Base-by-base conservation (phyloP, 1,140 invertebrate species). In the Matsumurasca onukii region DNA sequence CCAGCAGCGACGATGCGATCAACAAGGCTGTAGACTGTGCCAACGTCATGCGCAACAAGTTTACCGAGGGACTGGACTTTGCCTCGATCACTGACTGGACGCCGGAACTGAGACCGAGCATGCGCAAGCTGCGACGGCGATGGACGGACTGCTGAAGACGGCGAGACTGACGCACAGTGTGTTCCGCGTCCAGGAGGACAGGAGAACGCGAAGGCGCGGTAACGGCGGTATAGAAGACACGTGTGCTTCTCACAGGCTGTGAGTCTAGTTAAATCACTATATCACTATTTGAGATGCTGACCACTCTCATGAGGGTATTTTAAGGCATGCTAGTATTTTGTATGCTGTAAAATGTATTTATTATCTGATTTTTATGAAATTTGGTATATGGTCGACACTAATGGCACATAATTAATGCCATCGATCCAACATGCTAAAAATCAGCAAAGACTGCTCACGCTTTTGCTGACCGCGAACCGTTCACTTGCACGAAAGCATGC, bases 181-280 rank as follows among this genome's bases (percentile, higher is more conserved):
- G 15, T 88, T 97, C 73, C 80, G 93, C 1, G 83, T 97, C 2
- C 89, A 93, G 73, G 87, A 91, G 77, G 90, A 92, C 76, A 80
- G 86, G 77, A 78, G 88, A 78, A 79, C 84, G 78, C 87, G 78
- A 78, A 88, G 75, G 82, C 82, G 12, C 87, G 87, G 31, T 82
- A 85, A 22, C 80, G 91, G 22, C 85, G 89, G 68, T 88, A 89
- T 57, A 81, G 95, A 66, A 80, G 95, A 67, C 93, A 97, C 79
- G 91, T 95, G 29, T 94, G 94, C 76, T 96, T 97, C 77, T 93
- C 93, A 25, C 95, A 98, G 82, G 92, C 94, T 63, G 92, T 95
- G 80, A 88, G 85, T 83, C 62, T 30, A 51, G n/a, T 52, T 52
- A 39, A 59, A n/a, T n/a, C n/a, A n/a, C n/a, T 3, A 51, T 2